Base-by-base conservation (phyloP, 2,113 vertebrate genomes). In the Grallaria varia region DNA sequence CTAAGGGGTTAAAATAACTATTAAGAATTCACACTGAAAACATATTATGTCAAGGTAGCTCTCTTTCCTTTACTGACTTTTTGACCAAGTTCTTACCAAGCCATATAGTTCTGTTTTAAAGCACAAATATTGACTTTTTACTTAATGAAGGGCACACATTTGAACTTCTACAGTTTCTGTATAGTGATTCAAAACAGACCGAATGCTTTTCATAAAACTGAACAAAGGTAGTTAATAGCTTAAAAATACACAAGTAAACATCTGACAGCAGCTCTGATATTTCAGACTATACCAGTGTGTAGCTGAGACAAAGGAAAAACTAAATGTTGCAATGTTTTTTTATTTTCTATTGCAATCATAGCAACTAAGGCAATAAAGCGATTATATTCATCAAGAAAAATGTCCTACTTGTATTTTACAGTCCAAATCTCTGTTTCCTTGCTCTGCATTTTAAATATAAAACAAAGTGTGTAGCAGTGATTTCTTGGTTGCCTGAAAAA, bases 1-100 rank as follows among this genome's bases (percentile, higher is more conserved):
- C 91, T 92, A 96, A 91, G 84, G 81, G 79, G 91, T 95, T 97
- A 92, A 97, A 97, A 97, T 96, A 97, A 96, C 79, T 92, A 94
- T 92, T 95, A 95, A 93, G 73, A 96, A 89, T 92, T 91, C 64
- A 93, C 47, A 87, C 35, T 77, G 53, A 76, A 95, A 97, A 90
- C n/a, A 56, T 77, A 82, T 33, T 84, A 80, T 80, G 84, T 87
- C 74, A 97, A 95, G 80, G 63, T 23, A 90, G 58, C 72, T 84
- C 27, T 6, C 35, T 90, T 91, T 89, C 55, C 76, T 73, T 39
- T 52, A 24, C 55, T 90, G 68, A 93, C 62, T 90, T 96, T 90
- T 87, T 77, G 69, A 92, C 53, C 79, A 88, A 17, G 44, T 56
- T 94, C 59, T 95, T 91, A 88, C 33, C 40, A 76, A 95, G 68